Conservation (phyloP, 2,888 invertebrate genomes). For the Pseudanteris insignis region DNA sequence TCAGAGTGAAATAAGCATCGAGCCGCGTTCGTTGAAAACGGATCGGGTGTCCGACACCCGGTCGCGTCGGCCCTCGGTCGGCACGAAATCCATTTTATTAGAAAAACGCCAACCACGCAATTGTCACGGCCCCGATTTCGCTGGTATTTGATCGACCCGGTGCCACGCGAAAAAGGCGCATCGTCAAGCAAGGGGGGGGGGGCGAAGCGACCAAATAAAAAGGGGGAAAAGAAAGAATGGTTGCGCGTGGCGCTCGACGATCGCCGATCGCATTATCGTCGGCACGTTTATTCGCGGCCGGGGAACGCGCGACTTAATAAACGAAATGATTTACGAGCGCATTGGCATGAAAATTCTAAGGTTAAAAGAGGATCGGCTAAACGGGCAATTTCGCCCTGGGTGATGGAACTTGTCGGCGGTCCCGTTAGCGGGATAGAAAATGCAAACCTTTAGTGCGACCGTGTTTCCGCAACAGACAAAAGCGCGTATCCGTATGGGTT, state of each 20-base stretch:
- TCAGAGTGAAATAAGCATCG: no score
- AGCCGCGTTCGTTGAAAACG: no score
- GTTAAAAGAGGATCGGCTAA: slow-evolving; percentile 29
- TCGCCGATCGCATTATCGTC: background rate
- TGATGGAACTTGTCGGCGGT: slow-evolving; percentile 38
- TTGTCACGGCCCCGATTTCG: no score
- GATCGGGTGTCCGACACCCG: no score
- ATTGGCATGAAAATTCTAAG: slow-evolving; percentile 28
- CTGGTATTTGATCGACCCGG: no score
- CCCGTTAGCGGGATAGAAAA: slow-evolving; percentile 41
- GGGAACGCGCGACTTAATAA: slow-evolving; percentile 26
- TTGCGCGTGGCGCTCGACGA: background rate
- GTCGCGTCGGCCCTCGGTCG: no score
- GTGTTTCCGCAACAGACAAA: slow-evolving; percentile 30
- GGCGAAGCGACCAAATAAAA: no score
- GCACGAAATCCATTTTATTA: no score
- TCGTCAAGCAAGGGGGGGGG: no score
- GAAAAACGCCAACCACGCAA: no score
- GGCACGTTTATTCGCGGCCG: background rate
- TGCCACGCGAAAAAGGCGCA: no score
- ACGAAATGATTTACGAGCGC: slow-evolving; percentile 39
- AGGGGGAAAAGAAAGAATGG: no score
- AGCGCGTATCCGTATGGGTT: slow-evolving; percentile 30
- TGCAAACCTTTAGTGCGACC: slow-evolving; percentile 32
- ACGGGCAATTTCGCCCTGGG: slow-evolving; percentile 39